Base-by-base conservation (phyloP, 2,113 vertebrate genomes). In the Leucosticte australis region DNA sequence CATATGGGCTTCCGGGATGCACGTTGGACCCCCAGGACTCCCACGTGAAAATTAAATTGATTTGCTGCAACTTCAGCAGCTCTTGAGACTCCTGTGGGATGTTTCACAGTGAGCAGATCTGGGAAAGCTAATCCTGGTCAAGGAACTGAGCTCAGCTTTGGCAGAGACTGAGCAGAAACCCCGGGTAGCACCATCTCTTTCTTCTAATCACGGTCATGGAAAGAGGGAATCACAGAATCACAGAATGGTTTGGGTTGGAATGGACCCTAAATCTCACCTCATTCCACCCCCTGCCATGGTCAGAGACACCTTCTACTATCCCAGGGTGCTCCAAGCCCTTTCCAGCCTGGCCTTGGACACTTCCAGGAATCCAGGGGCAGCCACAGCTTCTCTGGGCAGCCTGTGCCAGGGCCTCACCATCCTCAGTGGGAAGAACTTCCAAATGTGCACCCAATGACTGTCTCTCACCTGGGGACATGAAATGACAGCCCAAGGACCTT, bases 21-120 rank as follows among this genome's bases (percentile, higher is more conserved):
- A 18, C 13, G 6, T 85, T 70, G 89, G 89, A 64, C 69, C 97
- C 85, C 71, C 87, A 94, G 90, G 85, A 62, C 75, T 95, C 83
- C 94, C 15, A 11, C 84, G 95, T 93, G 94, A 83, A 80, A 94
- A 88, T 87, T 71, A 94, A 96, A 96, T 97, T 87, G 91, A 95
- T 97, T 97, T 97, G 74, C 77, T 47, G 23, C 86, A 90, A 90
- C 56, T 96, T 87, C 81, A 75, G 88, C 56, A 28, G 33, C 71
- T 94, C 95, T 90, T 65, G 78, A 95, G 90, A 50, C 76, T 96
- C 83, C 89, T 96, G 47, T 55, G 83, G 92, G 85, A 84, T 4
- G 11, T 78, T 31, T 16, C 49, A 85, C 52, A 69, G 81, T 87
- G 53, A 96, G 74, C 35, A 85, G 87, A 84, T 91, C 12, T 28